phyloP scores from a whole-genome alignment of 37 sponge, comb jelly and placozoan species.

The Cladorhizidae sp. region DNA sequence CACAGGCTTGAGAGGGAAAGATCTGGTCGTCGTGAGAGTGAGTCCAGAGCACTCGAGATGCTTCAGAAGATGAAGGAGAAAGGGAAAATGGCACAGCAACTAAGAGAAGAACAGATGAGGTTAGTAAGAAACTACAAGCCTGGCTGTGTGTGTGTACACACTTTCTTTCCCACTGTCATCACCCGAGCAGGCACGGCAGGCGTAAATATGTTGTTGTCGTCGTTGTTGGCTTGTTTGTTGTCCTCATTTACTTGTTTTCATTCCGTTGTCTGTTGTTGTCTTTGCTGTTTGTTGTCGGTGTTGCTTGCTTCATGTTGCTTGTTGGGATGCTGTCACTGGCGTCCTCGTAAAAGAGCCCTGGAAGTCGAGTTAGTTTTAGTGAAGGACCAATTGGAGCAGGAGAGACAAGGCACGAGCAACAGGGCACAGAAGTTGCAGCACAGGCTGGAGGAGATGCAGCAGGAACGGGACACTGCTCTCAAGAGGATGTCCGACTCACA shows the following conservation, averaged over 20 bases:
- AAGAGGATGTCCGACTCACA: slow-evolving; percentile 40
- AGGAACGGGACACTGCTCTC: slow-evolving; percentile 25
- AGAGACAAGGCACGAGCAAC: slow-evolving; percentile 43
- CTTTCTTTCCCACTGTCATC: too few relatives aligned
- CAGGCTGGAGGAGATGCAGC: slow-evolving; percentile 43
- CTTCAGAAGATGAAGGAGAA: slow-evolving; percentile 72
- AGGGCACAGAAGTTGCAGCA: slow-evolving; percentile 49
- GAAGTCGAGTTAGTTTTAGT: slow-evolving; percentile 29
- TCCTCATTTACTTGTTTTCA: too few relatives aligned
- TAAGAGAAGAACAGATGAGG: slow-evolving; percentile 60
- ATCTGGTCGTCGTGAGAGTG: slow-evolving; percentile 40
- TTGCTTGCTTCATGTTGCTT: background rate
- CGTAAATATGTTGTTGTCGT: too few relatives aligned
- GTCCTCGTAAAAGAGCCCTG: slow-evolving; percentile 13
- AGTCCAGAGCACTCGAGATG: slow-evolving; percentile 60
- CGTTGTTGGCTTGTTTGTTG: too few relatives aligned
- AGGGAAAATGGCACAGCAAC: slow-evolving; percentile 28
- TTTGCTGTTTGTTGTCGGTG: background rate
- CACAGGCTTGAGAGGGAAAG: slow-evolving; percentile 73
- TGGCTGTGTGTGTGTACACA: too few relatives aligned
- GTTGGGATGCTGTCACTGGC: too few relatives aligned
- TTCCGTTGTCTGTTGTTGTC: too few relatives aligned
- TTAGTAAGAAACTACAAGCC: slow-evolving; percentile 1
- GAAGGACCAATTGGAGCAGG: slow-evolving; percentile 67
- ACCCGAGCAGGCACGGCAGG: too few relatives aligned